phyloP scores from a whole-genome alignment of 2,113 vertebrate species.

The Phaethon lepturus region DNA sequence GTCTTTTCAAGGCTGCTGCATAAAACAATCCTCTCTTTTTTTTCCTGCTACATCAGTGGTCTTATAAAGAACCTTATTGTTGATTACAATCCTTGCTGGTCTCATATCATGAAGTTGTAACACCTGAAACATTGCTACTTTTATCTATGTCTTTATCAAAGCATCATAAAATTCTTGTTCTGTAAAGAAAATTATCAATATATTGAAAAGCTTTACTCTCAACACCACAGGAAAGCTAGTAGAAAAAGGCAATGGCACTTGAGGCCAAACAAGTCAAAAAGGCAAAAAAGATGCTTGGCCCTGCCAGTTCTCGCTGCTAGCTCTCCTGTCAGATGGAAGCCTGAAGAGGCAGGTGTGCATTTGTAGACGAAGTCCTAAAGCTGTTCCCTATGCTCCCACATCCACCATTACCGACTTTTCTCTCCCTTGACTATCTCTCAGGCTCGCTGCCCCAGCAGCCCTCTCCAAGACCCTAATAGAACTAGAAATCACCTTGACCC shows the following conservation, averaged over 20 bases:
- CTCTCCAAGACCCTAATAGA: not conserved
- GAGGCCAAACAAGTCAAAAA: not conserved
- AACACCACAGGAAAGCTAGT: not conserved
- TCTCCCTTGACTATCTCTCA: not conserved
- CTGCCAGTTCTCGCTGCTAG: not conserved
- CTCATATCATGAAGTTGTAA: not conserved
- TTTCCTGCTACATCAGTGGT: not conserved
- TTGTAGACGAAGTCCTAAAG: not conserved
- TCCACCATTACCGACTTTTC: not conserved
- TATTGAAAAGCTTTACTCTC: not conserved
- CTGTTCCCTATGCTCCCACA: not conserved
- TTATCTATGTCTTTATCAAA: not conserved
- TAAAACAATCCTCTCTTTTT: not conserved
- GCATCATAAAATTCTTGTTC: not conserved
- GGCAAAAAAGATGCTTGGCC: not conserved
- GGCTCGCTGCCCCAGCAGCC: rapidly evolving
- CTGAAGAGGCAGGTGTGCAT: not conserved
- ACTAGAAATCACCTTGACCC: not conserved
- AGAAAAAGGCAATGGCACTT: not conserved
- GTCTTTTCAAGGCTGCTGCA: not conserved
- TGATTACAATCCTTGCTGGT: not conserved
- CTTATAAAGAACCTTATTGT: not conserved
- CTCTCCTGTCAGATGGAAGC: not conserved
- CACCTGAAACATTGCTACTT: not conserved
- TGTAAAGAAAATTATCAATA: not conserved